These are phyloP conservation scores for Podarcis cretensis DNA, from an alignment of 2,113 vertebrate species.

Conservation along the genomic window DNA sequence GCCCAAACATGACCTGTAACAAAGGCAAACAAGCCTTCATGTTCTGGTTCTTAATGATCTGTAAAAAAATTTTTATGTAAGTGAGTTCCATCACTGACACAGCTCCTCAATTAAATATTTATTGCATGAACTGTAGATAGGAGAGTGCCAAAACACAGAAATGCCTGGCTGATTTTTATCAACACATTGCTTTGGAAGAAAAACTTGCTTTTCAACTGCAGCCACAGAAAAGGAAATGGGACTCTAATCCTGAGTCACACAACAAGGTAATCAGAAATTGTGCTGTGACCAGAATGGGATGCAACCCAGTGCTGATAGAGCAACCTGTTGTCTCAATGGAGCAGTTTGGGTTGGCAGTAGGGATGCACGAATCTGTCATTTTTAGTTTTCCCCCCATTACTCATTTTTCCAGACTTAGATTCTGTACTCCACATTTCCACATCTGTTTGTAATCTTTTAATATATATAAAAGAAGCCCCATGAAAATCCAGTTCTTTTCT, in stretches of 20 bases:
- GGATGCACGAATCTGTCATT: no score
- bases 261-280: not conserved
- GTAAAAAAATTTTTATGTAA: constrained; percentile 47
- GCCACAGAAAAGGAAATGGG: constrained; percentile 1
- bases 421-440: no score
- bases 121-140: constrained; percentile 53
- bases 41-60: constrained; percentile 44
- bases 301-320: constrained; percentile 23
- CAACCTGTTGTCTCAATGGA: constrained; percentile 18
- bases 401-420: no score
- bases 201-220: constrained; percentile 29
- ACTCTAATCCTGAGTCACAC: constrained; percentile 37
- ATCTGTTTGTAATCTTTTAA: no score
- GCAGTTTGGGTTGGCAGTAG: constrained; percentile 9
- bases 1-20: constrained; percentile 43
- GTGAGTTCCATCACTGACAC: constrained; percentile 65
- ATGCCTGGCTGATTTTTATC: constrained; percentile 53
- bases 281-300: constrained; percentile 23
- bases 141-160: constrained; percentile 53
- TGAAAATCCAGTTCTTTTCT: no score
- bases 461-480: no score
- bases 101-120: constrained; percentile 69
- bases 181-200: constrained; percentile 53
- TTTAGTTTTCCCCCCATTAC: no score
- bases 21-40: constrained; percentile 39